phyloP scores from a whole-genome alignment of 2,113 vertebrate genomes.

The Recurvirostra avosetta region DNA sequence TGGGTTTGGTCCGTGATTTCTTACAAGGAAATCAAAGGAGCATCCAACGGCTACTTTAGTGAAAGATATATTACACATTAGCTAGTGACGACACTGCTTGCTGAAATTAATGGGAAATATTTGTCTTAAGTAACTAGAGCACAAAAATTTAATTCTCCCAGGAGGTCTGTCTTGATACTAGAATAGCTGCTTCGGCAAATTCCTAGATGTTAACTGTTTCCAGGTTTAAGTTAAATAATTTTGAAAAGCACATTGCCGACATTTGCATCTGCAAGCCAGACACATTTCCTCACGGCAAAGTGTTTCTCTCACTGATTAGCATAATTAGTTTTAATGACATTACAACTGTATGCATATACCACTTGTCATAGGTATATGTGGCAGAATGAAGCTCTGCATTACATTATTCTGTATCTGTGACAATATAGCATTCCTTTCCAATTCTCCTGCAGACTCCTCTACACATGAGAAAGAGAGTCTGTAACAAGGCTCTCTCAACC shows the following conservation, averaged over 20 bases:
- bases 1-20: not conserved
- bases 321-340: constrained; percentile 41
- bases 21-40: constrained; percentile 8
- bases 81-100: constrained; percentile 63
- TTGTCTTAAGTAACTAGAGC: constrained; percentile 57
- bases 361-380: not conserved
- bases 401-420: not conserved
- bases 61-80: constrained; percentile 67
- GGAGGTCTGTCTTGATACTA: constrained; percentile 54
- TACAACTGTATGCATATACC: not conserved
- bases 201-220: constrained; percentile 70
- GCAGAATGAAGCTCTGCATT: not conserved
- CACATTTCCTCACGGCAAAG: not conserved
- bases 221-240: constrained; percentile 18
- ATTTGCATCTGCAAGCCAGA: constrained; percentile 3
- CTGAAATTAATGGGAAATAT: constrained; percentile 69
- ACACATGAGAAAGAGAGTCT: not conserved
- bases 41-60: not conserved
- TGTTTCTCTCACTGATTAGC: not conserved
- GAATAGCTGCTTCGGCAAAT: constrained; percentile 67
- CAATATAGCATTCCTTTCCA: not conserved
- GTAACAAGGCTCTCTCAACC: not conserved
- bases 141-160: constrained; percentile 67
- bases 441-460: not conserved
- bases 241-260: not conserved